A percentile compares a stretch with the other conserved stretches of the same genome.
These are phyloP conservation scores for Drymonia ruficornis DNA, from an alignment of 2,888 invertebrate genomes.

Conservation along the genomic window DNA sequence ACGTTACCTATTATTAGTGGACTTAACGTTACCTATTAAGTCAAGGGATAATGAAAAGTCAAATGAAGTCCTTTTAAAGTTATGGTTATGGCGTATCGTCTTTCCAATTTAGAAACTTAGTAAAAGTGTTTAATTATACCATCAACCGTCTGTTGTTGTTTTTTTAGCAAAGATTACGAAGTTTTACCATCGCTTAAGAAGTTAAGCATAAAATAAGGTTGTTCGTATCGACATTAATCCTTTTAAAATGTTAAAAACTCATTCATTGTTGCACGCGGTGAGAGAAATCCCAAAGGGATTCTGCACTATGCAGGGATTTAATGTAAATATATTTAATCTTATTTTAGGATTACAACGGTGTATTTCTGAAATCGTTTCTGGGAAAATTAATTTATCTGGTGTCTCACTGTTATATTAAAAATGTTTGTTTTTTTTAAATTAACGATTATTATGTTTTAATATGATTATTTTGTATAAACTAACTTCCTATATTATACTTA, in stretches of 20 bases:
- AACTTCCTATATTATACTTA: too few relatives aligned
- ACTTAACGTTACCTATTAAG: too few relatives aligned
- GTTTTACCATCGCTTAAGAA: constrained; percentile 42
- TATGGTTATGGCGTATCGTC: constrained; percentile 9
- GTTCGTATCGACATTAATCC: constrained; percentile 55
- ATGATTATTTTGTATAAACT: too few relatives aligned
- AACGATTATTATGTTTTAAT: not conserved
- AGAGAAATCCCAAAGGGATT: constrained; percentile 40
- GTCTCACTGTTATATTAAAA: constrained; percentile 19
- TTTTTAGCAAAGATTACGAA: constrained; percentile 18
- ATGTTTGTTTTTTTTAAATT: not conserved
- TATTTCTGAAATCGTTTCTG: constrained; percentile 29
- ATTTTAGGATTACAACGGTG: constrained; percentile 45
- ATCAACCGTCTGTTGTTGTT: constrained; percentile 11
- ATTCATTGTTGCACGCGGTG: constrained; percentile 48
- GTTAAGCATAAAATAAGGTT: constrained; percentile 46
- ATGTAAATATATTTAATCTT: constrained; percentile 49
- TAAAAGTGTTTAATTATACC: not conserved
- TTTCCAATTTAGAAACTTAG: constrained; percentile 14
- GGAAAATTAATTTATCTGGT: constrained; percentile 19
- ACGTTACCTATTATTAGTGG: too few relatives aligned
- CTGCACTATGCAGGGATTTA: constrained; percentile 22
- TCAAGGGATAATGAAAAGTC: too few relatives aligned
- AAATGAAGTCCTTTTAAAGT: not conserved
- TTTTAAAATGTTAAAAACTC: constrained; percentile 54